phyloP scores from a whole-genome alignment of 2,113 vertebrate species.

The Sylvietta virens region DNA sequence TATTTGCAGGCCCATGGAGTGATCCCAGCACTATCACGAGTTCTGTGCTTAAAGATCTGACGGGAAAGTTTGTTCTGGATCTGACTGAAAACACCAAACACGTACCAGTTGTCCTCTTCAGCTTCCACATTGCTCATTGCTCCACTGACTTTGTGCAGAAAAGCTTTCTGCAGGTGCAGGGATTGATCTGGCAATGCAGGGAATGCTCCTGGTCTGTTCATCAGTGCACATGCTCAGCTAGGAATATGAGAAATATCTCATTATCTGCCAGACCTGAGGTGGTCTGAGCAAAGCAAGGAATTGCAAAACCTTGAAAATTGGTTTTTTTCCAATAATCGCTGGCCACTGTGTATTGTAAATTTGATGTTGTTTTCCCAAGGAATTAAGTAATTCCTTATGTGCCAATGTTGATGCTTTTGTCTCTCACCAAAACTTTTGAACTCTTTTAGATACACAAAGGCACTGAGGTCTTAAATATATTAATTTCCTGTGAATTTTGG shows the following conservation, averaged over 20 bases:
- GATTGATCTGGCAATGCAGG: neutral
- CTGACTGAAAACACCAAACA: neutral
- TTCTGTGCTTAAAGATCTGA: neutral
- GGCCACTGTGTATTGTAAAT: neutral
- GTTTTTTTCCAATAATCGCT: fast-evolving
- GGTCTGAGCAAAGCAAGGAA: neutral
- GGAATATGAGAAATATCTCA: neutral
- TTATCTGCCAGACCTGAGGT: neutral
- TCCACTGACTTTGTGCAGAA: neutral
- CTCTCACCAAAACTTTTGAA: neutral
- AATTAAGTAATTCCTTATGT: neutral
- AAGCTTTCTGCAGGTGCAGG: neutral
- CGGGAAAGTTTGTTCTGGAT: neutral
- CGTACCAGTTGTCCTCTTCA: neutral
- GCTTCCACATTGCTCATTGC: neutral
- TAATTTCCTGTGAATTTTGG: neutral
- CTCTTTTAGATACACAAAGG: neutral
- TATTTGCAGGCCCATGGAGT: neutral
- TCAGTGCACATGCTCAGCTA: fast-evolving
- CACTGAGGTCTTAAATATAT: neutral
- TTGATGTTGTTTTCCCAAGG: neutral
- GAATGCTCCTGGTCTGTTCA: neutral
- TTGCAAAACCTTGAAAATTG: neutral
- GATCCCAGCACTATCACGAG: neutral
- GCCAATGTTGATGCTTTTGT: neutral